Percentiles rank a stretch among this genome's conserved stretches.
Conservation (phyloP, 2,797 vertebrate species). For the Buceros bicornis region DNA sequence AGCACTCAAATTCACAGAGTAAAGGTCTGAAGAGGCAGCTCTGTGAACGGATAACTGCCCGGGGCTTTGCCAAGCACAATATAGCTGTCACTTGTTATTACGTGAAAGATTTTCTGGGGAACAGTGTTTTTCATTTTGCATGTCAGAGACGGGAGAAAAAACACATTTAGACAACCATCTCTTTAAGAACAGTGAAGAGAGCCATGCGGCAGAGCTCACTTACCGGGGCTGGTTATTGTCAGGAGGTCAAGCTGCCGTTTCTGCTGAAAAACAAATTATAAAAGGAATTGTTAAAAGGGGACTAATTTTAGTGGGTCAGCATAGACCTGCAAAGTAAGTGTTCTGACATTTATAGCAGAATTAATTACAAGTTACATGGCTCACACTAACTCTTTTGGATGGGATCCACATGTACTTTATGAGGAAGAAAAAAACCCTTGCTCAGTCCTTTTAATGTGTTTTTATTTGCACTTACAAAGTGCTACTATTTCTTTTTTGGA, state of each 20-base stretch:
- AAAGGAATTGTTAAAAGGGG: constrained; percentile 69
- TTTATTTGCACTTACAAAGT: constrained; percentile 57
- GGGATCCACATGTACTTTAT: constrained; percentile 26
- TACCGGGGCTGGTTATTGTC: constrained; percentile 94
- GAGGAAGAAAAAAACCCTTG: not conserved
- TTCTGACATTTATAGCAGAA: constrained; percentile 55
- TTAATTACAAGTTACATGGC: constrained; percentile 39
- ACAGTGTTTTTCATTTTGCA: constrained; percentile 72
- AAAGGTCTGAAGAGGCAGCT: constrained; percentile 75
- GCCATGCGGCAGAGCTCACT: constrained; percentile 73
- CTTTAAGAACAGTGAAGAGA: constrained; percentile 55
- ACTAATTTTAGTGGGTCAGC: constrained; percentile 62
- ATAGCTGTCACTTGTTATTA: constrained; percentile 80
- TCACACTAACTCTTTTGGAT: constrained; percentile 40
- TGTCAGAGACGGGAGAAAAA: constrained; percentile 28
- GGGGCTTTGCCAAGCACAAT: constrained; percentile 77
- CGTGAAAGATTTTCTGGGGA: constrained; percentile 76
- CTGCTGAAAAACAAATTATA: constrained; percentile 89
- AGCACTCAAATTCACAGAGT: constrained; percentile 75
- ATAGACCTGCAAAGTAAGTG: constrained; percentile 38
- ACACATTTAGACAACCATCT: constrained; percentile 62
- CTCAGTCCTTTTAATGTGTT: constrained; percentile 40
- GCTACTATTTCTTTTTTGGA: constrained; percentile 59
- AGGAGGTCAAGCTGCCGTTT: constrained; percentile 93
- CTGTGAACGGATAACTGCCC: constrained; percentile 75